A percentile compares a stretch with the other conserved stretches of the same genome.
Conservation (phyloP, 2,888 invertebrate genomes). For the Hydriomena furcata region DNA sequence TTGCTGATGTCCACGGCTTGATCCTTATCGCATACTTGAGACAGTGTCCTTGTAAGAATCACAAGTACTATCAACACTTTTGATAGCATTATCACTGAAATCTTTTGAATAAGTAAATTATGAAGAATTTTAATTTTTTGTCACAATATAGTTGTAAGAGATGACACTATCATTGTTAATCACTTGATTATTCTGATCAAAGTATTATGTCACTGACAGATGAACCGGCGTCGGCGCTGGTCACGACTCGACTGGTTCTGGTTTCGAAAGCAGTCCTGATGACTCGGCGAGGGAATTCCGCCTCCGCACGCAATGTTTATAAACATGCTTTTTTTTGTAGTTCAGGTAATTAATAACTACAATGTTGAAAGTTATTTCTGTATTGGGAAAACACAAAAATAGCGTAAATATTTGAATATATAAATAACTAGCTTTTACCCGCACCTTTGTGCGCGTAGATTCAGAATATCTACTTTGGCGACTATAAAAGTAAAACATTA, state of each 20-base stretch:
- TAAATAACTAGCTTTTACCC: too few species aligned
- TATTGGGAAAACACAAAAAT: too few species aligned
- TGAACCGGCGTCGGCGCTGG: slow-evolving; percentile 28
- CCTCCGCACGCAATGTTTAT: slow-evolving; percentile 25
- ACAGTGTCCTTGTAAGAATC: slow-evolving; percentile 30
- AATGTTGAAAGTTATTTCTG: too few species aligned
- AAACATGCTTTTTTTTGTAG: slow-evolving; percentile 1
- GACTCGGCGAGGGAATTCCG: slow-evolving; percentile 54
- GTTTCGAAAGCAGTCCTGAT: slow-evolving; percentile 33
- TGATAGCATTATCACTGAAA: slow-evolving; percentile 29
- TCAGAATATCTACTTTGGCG: too few species aligned
- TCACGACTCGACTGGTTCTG: slow-evolving; percentile 29
- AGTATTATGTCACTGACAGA: not conserved
- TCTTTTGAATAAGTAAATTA: not conserved
- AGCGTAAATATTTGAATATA: too few species aligned
- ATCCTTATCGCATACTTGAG: slow-evolving; percentile 41
- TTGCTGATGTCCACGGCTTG: slow-evolving; percentile 48
- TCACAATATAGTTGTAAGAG: not conserved
- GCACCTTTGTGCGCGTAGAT: too few species aligned
- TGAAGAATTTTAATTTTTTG: not conserved
- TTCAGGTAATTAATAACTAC: too few species aligned
- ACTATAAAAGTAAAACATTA: too few species aligned
- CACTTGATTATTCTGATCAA: slow-evolving; percentile 1
- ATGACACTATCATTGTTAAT: slow-evolving; percentile 12
- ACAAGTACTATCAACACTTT: slow-evolving; percentile 27